Evolutionary conservation across 2,888 invertebrate genomes (phyloP).

Genomic region (Parascotia fuliginaria): DNA sequence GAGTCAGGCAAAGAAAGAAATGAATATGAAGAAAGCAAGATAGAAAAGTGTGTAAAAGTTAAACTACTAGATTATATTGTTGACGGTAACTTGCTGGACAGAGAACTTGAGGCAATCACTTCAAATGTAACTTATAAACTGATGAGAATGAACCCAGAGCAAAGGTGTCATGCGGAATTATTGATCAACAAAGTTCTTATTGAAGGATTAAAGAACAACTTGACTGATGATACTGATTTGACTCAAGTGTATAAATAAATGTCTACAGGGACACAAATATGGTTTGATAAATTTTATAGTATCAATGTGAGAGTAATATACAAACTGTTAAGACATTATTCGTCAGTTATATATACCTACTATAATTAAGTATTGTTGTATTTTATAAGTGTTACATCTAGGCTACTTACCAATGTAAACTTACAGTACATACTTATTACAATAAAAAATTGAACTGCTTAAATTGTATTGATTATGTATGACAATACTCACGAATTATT

Average conservation of each 20-base stretch:
- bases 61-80: constrained; percentile 18
- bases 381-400: too few species aligned
- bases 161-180: constrained; percentile 53
- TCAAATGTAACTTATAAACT: constrained; percentile 55
- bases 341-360: too few species aligned
- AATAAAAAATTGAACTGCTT: background rate
- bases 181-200: constrained; percentile 57
- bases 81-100: constrained; percentile 28
- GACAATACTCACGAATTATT: constrained; percentile 78
- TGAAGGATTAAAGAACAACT: constrained; percentile 45
- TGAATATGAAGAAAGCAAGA: constrained; percentile 8
- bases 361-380: too few species aligned
- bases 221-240: constrained; percentile 51
- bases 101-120: constrained; percentile 52
- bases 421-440: background rate
- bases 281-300: too few species aligned
- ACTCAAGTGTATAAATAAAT: constrained; percentile 38
- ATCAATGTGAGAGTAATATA: too few species aligned
- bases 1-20: constrained; percentile 18
- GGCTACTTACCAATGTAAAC: too few species aligned
- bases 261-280: too few species aligned
- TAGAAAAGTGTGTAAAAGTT: constrained; percentile 12
- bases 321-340: too few species aligned
- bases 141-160: constrained; percentile 50
- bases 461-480: too few species aligned